Conservation (phyloP, 2,888 invertebrate species). For the Harpalus rubripes region DNA sequence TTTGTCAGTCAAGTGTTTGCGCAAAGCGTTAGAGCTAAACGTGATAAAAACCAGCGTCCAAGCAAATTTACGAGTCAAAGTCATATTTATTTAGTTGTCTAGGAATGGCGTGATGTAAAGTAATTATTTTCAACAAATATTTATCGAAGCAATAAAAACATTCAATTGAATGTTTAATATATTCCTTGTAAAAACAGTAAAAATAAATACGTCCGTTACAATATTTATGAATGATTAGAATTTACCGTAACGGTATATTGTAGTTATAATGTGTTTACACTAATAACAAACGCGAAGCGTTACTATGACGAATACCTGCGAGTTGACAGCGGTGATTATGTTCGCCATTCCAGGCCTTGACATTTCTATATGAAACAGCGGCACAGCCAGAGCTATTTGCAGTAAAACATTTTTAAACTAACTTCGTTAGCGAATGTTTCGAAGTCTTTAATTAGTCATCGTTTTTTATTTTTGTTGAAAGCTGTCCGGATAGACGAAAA, state of each 20-base stretch:
- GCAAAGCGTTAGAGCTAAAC: background rate
- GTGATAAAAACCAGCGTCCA: background rate
- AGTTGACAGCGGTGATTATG: slow-evolving; percentile 55
- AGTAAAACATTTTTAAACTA: slow-evolving; percentile 61
- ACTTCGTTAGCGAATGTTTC: slow-evolving; percentile 66
- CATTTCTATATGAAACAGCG: slow-evolving; percentile 63
- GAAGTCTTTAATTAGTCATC: slow-evolving; percentile 63
- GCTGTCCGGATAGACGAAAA: slow-evolving; percentile 49
- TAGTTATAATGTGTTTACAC: slow-evolving; percentile 37
- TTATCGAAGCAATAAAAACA: slow-evolving; percentile 39
- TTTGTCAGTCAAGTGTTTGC: background rate
- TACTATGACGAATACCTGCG: slow-evolving; percentile 25
- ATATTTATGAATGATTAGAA: slow-evolving; percentile 52
- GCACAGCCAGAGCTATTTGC: slow-evolving; percentile 32
- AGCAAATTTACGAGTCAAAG: slow-evolving; percentile 27
- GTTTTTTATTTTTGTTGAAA: slow-evolving; percentile 59
- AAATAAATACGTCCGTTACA: slow-evolving; percentile 42
- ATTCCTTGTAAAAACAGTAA: background rate
- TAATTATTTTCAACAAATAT: slow-evolving; percentile 43
- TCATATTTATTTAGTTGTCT: slow-evolving; percentile 39
- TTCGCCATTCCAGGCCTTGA: slow-evolving; percentile 47
- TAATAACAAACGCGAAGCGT: slow-evolving; percentile 12
- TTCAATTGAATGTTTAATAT: slow-evolving; percentile 49
- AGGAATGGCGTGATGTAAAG: slow-evolving; percentile 20
- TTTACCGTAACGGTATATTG: slow-evolving; percentile 34